Evolutionary conservation across 2,888 invertebrate genomes (phyloP).

Genomic region (Drosophila leonis): DNA sequence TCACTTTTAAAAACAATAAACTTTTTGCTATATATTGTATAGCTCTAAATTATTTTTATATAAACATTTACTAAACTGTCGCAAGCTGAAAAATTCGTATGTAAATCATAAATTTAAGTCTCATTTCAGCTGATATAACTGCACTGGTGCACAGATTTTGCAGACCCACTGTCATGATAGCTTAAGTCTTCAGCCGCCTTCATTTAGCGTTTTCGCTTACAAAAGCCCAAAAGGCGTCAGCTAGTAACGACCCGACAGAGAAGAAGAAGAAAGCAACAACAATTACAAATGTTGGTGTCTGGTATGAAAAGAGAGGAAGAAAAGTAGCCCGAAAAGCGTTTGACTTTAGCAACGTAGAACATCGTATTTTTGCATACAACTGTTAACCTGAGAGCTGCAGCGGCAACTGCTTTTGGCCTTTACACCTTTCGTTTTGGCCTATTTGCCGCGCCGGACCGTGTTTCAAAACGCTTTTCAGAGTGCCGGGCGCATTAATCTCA

Average conservation of each 20-base stretch:
- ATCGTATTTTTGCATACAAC: slow-evolving; percentile 26
- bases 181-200: slow-evolving; percentile 27
- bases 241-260: slow-evolving; percentile 5
- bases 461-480: slow-evolving; percentile 63
- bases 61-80: neutral
- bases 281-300: slow-evolving; percentile 14
- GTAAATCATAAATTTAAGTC: neutral
- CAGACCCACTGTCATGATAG: slow-evolving; percentile 15
- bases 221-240: slow-evolving; percentile 40
- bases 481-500: slow-evolving; percentile 77
- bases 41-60: too few species aligned
- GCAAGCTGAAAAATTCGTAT: neutral
- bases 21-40: too few species aligned
- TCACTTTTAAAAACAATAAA: too few species aligned
- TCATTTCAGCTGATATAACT: neutral
- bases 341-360: slow-evolving; percentile 55
- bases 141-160: slow-evolving; percentile 2
- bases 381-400: slow-evolving; percentile 16
- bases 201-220: slow-evolving; percentile 26
- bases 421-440: slow-evolving; percentile 52
- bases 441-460: slow-evolving; percentile 14
- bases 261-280: slow-evolving; percentile 8
- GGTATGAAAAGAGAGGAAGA: slow-evolving; percentile 12
- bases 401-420: slow-evolving; percentile 55
- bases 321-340: slow-evolving; percentile 54